Evolutionary conservation across 2,888 invertebrate species (phyloP).

Genomic region (Odontothrips loti): DNA sequence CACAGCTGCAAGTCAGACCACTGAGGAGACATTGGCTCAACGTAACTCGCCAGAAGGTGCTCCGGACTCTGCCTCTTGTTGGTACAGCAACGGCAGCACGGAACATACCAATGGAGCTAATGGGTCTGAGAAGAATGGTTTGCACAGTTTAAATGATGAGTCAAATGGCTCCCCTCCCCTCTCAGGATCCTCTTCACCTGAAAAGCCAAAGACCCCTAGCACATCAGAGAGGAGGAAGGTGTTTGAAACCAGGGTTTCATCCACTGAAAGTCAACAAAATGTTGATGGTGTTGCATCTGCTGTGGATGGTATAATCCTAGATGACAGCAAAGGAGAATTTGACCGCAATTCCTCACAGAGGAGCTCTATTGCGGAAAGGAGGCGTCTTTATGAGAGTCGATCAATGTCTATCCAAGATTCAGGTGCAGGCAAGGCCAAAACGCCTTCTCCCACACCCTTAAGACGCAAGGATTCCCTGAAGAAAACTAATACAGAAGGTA

Average conservation of each 20-base stretch:
- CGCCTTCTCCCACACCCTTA: constrained; percentile 67
- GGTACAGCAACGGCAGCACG: constrained; percentile 35
- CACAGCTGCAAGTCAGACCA: background rate
- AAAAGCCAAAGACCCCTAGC: constrained; percentile 63
- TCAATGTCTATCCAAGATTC: constrained; percentile 62
- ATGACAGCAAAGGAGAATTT: constrained; percentile 32
- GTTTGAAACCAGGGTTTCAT: constrained; percentile 52
- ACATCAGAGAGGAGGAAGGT: constrained; percentile 75
- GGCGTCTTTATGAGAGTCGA: constrained; percentile 71
- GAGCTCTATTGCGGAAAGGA: constrained; percentile 70
- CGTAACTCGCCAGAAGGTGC: background rate
- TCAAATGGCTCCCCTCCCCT: constrained; percentile 55
- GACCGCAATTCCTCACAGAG: constrained; percentile 41
- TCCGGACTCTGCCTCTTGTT: background rate
- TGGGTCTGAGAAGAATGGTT: constrained; percentile 51
- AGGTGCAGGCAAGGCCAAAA: constrained; percentile 55
- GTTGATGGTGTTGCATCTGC: constrained; percentile 16
- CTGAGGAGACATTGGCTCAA: background rate
- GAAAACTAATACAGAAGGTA: constrained; percentile 30
- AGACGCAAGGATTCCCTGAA: constrained; percentile 44
- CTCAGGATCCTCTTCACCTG: constrained; percentile 54
- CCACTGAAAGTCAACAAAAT: constrained; percentile 22
- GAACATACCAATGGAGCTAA: constrained; percentile 45
- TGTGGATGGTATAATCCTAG: constrained; percentile 30
- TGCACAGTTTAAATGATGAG: constrained; percentile 58